A percentile compares a stretch with the other conserved stretches of the same genome.
Evolutionary conservation across 2,113 vertebrate species (phyloP).

Genomic region (Egretta garzetta): DNA sequence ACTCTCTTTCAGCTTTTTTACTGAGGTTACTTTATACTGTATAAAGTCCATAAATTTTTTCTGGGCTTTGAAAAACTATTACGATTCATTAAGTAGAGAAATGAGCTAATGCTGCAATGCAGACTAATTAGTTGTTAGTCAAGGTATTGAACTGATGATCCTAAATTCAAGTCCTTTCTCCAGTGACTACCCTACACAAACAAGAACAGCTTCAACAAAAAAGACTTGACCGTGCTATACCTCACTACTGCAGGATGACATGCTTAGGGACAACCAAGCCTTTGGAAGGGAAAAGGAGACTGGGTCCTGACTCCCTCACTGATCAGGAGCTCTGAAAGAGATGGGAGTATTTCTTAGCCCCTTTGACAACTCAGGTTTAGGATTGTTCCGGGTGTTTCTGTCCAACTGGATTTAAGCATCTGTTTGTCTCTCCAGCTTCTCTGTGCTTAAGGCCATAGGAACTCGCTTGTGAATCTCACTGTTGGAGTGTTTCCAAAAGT

Average conservation of each 20-base stretch:
- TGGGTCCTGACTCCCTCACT: background rate
- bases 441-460: background rate
- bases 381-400: background rate
- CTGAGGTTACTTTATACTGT: background rate
- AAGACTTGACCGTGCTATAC: background rate
- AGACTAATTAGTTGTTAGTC: background rate
- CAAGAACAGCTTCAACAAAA: background rate
- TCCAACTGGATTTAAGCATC: background rate
- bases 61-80: background rate
- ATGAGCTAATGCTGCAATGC: background rate
- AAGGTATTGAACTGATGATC: background rate
- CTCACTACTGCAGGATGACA: background rate
- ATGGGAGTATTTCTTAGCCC: background rate
- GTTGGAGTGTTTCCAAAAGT: background rate
- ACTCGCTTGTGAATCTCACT: background rate
- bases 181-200: background rate
- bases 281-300: background rate
- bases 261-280: background rate
- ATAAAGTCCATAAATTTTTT: background rate
- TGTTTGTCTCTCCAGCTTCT: background rate
- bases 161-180: background rate
- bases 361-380: background rate
- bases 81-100: background rate
- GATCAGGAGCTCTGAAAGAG: background rate
- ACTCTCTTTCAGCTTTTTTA: background rate